These are phyloP conservation scores for Drosophila melanica DNA, from an alignment of 1,140 invertebrate genomes.

Conservation along the genomic window DNA sequence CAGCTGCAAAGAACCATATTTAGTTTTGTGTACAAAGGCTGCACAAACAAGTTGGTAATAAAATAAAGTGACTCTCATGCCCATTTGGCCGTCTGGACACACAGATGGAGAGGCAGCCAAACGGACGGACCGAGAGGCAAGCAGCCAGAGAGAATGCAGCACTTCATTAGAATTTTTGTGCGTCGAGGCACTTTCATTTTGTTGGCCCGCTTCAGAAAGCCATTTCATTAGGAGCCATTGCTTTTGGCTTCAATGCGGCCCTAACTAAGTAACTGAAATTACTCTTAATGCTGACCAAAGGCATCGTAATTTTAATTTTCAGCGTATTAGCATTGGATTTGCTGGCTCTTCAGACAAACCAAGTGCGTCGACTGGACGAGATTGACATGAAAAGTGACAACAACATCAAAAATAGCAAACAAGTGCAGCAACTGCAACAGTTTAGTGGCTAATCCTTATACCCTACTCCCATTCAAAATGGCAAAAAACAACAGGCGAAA, in stretches of 20 bases:
- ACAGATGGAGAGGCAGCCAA: not conserved
- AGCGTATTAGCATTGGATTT: slow-evolving; percentile 72
- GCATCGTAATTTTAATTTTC: slow-evolving; percentile 75
- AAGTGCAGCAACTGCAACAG: slow-evolving; percentile 21
- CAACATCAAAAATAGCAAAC: too few relatives aligned
- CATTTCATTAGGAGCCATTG: slow-evolving; percentile 64
- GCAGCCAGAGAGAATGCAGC: slow-evolving; percentile 3
- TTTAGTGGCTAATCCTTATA: slow-evolving; percentile 25
- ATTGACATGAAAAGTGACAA: slow-evolving; percentile 54
- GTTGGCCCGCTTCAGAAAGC: slow-evolving; percentile 48
- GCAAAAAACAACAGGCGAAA: too few relatives aligned
- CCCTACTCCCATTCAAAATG: not conserved
- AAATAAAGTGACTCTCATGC: slow-evolving; percentile 70
- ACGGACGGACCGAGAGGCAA: not conserved
- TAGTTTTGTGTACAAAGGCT: slow-evolving; percentile 62
- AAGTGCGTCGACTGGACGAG: slow-evolving; percentile 37
- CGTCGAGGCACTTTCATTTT: slow-evolving; percentile 55
- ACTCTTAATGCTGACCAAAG: slow-evolving; percentile 56
- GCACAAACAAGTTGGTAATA: slow-evolving; percentile 74
- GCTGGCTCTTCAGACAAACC: slow-evolving; percentile 23
- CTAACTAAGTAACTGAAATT: slow-evolving; percentile 38
- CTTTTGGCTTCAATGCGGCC: slow-evolving; percentile 33
- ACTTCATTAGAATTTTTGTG: slow-evolving; percentile 71
- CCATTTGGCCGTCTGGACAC: slow-evolving; percentile 10
- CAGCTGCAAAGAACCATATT: slow-evolving; percentile 47